These are phyloP conservation scores for Leucophenga montana DNA, from an alignment of 2,888 invertebrate species.

Conservation along the genomic window DNA sequence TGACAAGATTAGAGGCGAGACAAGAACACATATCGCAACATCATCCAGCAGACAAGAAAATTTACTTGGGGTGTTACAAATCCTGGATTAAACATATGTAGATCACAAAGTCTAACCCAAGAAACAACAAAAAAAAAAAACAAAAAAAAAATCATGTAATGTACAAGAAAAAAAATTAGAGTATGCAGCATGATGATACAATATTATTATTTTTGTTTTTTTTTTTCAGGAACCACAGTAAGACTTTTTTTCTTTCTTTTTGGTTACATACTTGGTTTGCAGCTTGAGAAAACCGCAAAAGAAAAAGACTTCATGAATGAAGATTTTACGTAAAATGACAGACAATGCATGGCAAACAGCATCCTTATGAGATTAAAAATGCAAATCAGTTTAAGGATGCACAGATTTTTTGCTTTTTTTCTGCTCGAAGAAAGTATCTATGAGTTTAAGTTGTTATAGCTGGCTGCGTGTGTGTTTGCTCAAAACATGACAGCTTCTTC, in stretches of 20 bases:
- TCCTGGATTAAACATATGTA: slow-evolving; percentile 62
- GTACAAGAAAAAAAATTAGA: slow-evolving; percentile 2
- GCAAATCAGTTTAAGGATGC: slow-evolving; percentile 63
- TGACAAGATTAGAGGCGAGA: slow-evolving; percentile 38
- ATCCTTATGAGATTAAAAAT: slow-evolving; percentile 71
- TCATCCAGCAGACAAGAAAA: not conserved
- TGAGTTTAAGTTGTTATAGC: too few relatives aligned
- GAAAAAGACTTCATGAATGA: slow-evolving; percentile 23
- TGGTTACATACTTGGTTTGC: slow-evolving; percentile 39
- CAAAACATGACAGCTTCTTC: slow-evolving; percentile 67
- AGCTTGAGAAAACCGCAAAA: slow-evolving; percentile 56
- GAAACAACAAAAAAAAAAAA: slow-evolving; percentile 10
- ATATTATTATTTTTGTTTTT: slow-evolving; percentile 29
- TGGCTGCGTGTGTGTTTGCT: slow-evolving; percentile 50
- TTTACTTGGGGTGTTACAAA: slow-evolving; percentile 55
- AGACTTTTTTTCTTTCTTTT: slow-evolving; percentile 41
- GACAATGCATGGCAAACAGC: slow-evolving; percentile 54
- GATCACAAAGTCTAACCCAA: slow-evolving; percentile 43
- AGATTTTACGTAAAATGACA: slow-evolving; percentile 32
- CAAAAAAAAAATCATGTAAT: slow-evolving; percentile 20
- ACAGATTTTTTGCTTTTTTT: slow-evolving; percentile 35
- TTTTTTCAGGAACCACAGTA: slow-evolving; percentile 28
- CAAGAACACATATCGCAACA: slow-evolving; percentile 26
- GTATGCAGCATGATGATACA: not conserved
- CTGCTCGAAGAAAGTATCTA: slow-evolving; percentile 12